These are phyloP conservation scores for Turritopsis dohrnii DNA, from an alignment of 30 jellyfish, hydroid and myxozoan species.

Conservation along the genomic window DNA sequence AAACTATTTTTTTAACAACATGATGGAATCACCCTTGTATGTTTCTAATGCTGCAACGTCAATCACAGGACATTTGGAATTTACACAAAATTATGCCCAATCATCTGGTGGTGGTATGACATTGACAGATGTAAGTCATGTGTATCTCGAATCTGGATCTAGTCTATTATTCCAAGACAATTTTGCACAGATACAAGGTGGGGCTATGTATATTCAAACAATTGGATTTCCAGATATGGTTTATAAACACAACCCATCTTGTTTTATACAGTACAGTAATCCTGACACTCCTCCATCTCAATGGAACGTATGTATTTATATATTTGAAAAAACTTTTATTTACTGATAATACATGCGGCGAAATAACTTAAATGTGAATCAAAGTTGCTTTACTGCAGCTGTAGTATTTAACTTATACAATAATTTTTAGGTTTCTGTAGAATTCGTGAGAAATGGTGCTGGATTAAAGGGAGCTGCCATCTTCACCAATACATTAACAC, in stretches of 20 bases:
- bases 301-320: slow-evolving; percentile 73
- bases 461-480: slow-evolving; percentile 70
- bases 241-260: slow-evolving; percentile 64
- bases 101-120: slow-evolving; percentile 78
- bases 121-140: slow-evolving; percentile 68
- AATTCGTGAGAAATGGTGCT: slow-evolving; percentile 55
- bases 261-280: slow-evolving; percentile 59
- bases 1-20: slow-evolving; percentile 28
- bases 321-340: too few relatives aligned
- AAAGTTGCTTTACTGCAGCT: too few relatives aligned
- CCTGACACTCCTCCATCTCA: slow-evolving; percentile 53
- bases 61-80: slow-evolving; percentile 36
- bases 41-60: slow-evolving; percentile 62
- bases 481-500: slow-evolving; percentile 65
- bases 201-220: slow-evolving; percentile 59
- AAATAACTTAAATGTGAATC: too few relatives aligned
- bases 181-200: slow-evolving; percentile 61
- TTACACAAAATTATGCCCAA: slow-evolving; percentile 33
- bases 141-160: slow-evolving; percentile 42
- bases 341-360: too few relatives aligned
- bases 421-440: slow-evolving; percentile 38
- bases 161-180: slow-evolving; percentile 45
- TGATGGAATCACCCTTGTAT: slow-evolving; percentile 49
- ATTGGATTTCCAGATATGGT: slow-evolving; percentile 77
- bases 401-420: slow-evolving; percentile 10